Conservation (phyloP, 35 echinoderm and acorn worm genomes). For the Stichopus chloronotus region DNA sequence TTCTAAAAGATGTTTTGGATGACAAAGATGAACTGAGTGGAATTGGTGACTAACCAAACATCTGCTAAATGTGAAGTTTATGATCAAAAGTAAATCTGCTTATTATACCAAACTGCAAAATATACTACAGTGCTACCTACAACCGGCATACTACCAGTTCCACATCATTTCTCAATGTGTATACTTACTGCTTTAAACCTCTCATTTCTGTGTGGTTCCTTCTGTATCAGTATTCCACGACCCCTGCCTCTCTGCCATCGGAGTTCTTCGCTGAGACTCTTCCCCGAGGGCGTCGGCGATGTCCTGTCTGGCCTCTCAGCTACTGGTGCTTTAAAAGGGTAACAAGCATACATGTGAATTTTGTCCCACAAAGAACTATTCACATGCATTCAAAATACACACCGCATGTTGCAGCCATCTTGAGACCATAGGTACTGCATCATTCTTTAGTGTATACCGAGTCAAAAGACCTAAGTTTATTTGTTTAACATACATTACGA, state of each 20-base stretch:
- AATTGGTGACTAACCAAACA: too few species aligned
- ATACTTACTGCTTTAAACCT: neutral
- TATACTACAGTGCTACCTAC: too few species aligned
- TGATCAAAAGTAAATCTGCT: too few species aligned
- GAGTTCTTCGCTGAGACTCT: neutral
- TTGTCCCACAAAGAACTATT: neutral
- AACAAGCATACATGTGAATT: neutral
- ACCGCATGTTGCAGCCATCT: neutral
- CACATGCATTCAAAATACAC: neutral
- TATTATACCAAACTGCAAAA: too few species aligned
- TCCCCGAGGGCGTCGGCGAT: neutral
- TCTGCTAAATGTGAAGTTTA: too few species aligned
- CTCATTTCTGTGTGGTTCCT: neutral
- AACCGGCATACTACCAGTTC: too few species aligned
- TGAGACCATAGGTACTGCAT: neutral
- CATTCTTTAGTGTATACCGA: neutral
- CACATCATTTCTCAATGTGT: neutral
- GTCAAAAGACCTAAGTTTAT: neutral
- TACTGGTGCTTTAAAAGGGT: neutral
- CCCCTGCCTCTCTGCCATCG: constrained; percentile 26
- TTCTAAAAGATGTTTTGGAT: too few species aligned
- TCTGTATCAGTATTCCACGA: neutral
- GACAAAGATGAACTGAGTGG: too few species aligned
- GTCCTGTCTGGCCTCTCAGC: neutral
- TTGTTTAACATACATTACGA: too few species aligned